Evolutionary conservation across 2,888 invertebrate genomes (phyloP).

Genomic region (Lucinisca nassula): DNA sequence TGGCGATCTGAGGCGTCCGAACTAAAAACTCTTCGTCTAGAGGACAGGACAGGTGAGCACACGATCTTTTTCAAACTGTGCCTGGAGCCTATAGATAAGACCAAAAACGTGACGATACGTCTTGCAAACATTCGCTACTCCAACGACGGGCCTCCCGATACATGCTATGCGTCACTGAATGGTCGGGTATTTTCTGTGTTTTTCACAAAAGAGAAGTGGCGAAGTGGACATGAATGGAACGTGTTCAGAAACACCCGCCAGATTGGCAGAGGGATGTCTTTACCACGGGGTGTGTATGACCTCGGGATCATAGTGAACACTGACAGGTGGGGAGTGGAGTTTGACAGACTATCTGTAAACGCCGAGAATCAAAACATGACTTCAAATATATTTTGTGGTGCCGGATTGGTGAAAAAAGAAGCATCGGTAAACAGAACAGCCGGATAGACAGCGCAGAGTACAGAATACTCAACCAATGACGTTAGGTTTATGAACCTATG

Average conservation of each 20-base stretch:
- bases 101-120: conserved; percentile 21
- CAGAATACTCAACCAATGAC: too few relatives aligned
- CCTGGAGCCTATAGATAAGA: background rate
- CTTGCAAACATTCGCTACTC: conserved; percentile 42
- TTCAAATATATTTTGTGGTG: conserved; percentile 56
- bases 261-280: conserved; percentile 16
- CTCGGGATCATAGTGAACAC: conserved; percentile 46
- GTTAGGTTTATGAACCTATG: too few relatives aligned
- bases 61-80: conserved; percentile 10
- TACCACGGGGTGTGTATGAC: conserved; percentile 45
- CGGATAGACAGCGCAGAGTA: too few relatives aligned
- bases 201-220: conserved; percentile 37
- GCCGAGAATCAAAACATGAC: conserved; percentile 52
- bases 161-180: conserved; percentile 13
- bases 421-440: too few relatives aligned
- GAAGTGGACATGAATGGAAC: conserved; percentile 51
- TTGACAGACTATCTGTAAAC: conserved; percentile 57
- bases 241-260: conserved; percentile 46
- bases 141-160: conserved; percentile 42
- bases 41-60: conserved; percentile 11
- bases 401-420: background rate
- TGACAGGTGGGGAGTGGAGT: conserved; percentile 60
- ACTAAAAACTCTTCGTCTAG: conserved; percentile 38
- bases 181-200: conserved; percentile 11
- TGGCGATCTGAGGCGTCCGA: conserved; percentile 62